Conservation (phyloP, 1,140 invertebrate genomes). For the Calycopis cecrops region DNA sequence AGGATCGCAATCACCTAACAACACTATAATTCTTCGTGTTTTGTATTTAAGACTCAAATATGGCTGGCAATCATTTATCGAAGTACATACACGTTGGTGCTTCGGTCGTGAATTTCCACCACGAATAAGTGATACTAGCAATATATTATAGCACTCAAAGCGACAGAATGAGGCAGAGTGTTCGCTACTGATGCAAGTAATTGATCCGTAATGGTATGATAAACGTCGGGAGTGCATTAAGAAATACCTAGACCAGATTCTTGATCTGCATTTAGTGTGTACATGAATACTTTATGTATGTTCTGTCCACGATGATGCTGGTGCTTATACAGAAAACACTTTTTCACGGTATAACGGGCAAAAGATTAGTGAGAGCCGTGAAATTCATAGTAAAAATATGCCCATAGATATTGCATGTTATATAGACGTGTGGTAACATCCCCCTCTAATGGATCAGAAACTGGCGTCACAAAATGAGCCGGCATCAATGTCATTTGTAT, state of each 20-base stretch:
- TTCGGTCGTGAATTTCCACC: conserved; percentile 25
- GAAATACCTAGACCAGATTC: not conserved
- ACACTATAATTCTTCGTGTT: not conserved
- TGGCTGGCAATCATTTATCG: not conserved
- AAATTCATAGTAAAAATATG: too few relatives aligned
- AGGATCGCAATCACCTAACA: not conserved
- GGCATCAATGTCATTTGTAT: too few relatives aligned
- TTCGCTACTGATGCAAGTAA: conserved; percentile 34
- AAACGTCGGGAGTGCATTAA: conserved; percentile 4
- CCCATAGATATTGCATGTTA: too few relatives aligned
- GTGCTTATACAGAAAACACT: too few relatives aligned
- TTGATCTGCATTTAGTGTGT: too few relatives aligned
- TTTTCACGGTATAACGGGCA: too few relatives aligned
- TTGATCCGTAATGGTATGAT: conserved; percentile 27
- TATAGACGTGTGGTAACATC: too few relatives aligned
- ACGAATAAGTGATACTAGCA: conserved; percentile 36
- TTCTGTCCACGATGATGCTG: too few relatives aligned
- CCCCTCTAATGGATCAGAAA: too few relatives aligned
- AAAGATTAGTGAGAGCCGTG: too few relatives aligned
- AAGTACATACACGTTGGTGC: conserved; percentile 19
- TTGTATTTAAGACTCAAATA: conserved; percentile 18
- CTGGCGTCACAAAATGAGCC: too few relatives aligned
- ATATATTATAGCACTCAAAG: conserved; percentile 33
- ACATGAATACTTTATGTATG: too few relatives aligned
- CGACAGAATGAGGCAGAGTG: conserved; percentile 28